Conservation (phyloP, 2,113 vertebrate genomes). For the Penelope pileata region DNA sequence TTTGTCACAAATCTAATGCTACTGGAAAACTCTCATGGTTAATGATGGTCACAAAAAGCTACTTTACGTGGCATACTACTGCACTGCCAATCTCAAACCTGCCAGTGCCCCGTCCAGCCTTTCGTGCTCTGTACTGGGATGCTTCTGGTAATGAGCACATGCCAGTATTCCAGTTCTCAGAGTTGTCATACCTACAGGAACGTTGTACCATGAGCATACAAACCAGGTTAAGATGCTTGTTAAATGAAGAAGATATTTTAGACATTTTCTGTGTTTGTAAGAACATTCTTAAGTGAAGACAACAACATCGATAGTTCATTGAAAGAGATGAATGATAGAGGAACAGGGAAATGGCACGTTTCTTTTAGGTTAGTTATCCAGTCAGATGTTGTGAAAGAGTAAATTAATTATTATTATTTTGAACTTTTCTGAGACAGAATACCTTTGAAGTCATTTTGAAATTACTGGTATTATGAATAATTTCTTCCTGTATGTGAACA, state of each 20-base stretch:
- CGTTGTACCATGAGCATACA: background rate
- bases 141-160: background rate
- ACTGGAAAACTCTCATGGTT: background rate
- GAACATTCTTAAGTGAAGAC: background rate
- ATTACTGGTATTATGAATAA: background rate
- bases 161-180: background rate
- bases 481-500: background rate
- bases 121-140: background rate
- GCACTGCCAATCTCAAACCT: background rate
- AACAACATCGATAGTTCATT: background rate
- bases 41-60: background rate
- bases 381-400: background rate
- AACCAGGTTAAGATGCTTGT: background rate
- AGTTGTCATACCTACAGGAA: background rate
- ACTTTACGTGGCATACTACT: background rate
- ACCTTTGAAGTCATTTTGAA: background rate
- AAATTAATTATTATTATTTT: background rate
- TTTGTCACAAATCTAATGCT: background rate
- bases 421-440: background rate
- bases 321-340: background rate
- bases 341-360: background rate
- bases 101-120: background rate
- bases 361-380: background rate
- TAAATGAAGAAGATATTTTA: background rate
- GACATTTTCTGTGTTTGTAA: background rate